phyloP scores from a whole-genome alignment of 2,113 vertebrate species.

The Hippocampus comes region DNA sequence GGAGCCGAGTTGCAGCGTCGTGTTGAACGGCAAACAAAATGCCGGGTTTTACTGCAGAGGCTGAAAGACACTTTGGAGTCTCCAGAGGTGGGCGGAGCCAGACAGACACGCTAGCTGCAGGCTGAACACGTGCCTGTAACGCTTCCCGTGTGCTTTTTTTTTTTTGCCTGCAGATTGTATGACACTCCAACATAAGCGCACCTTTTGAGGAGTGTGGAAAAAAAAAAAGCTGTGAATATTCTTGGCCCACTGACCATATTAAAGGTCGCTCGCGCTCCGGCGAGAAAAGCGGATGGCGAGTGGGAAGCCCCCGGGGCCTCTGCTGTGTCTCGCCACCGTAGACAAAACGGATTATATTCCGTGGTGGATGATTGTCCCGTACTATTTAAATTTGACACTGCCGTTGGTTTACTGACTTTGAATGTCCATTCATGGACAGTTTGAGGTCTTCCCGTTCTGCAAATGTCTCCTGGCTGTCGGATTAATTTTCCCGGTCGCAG shows the following conservation, averaged over 20 bases:
- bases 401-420: neutral
- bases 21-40: conserved; percentile 53
- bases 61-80: conserved; percentile 30
- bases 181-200: neutral
- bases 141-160: conserved; percentile 2
- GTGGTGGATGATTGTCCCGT: neutral
- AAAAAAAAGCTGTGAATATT: neutral
- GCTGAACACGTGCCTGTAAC: neutral
- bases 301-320: neutral
- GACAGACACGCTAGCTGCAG: neutral
- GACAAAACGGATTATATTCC: neutral
- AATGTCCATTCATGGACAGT: neutral
- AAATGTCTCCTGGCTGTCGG: neutral
- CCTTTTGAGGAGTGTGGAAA: neutral
- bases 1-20: conserved; percentile 27
- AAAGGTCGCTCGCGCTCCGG: neutral
- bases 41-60: conserved; percentile 36
- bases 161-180: no score
- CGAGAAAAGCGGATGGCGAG: neutral
- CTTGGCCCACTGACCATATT: neutral
- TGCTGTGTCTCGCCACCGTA: neutral
- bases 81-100: conserved; percentile 12
- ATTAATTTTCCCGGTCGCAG: neutral
- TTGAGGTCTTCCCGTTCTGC: neutral
- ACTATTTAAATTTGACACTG: neutral